Evolutionary conservation across 2,113 vertebrate genomes (phyloP).

Genomic region (Crotalus helleri): DNA sequence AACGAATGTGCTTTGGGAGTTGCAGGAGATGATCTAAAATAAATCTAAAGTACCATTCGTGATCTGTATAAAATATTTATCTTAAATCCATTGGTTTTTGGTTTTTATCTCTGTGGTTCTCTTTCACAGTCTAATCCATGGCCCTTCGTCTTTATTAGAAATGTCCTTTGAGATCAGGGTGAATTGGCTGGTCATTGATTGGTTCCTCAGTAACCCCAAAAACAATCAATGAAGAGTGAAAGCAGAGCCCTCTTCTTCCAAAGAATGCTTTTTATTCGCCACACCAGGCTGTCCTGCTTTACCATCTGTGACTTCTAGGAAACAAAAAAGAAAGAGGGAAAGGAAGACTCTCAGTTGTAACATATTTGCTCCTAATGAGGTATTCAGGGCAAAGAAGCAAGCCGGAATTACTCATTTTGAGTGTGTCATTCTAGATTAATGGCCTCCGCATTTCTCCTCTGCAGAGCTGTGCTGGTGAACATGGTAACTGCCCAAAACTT

Average conservation of each 20-base stretch:
- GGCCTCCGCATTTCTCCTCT: background rate
- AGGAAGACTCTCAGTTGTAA: background rate
- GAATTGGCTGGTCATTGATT: constrained; percentile 48
- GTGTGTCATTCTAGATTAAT: constrained; percentile 8
- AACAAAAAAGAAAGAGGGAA: background rate
- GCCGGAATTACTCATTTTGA: background rate
- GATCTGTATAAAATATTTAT: constrained; percentile 56
- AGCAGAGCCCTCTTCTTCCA: fast-evolving
- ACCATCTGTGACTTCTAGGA: background rate
- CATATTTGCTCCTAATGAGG: constrained; percentile 1
- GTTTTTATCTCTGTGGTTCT: constrained; percentile 17
- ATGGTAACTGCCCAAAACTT: constrained; percentile 4
- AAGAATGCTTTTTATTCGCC: background rate
- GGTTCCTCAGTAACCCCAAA: background rate
- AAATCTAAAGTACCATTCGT: constrained; percentile 26
- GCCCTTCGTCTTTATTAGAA: constrained; percentile 51
- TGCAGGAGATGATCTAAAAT: background rate
- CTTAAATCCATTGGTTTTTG: constrained; percentile 8
- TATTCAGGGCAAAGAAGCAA: constrained; percentile 25
- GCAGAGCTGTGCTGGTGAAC: background rate
- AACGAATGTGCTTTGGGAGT: background rate
- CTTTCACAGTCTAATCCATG: background rate
- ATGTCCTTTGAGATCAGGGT: constrained; percentile 43
- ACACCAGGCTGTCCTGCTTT: constrained; percentile 1
- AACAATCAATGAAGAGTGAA: constrained; percentile 17